These are phyloP conservation scores for Chrysochloris asiatica DNA, from an alignment of 2,113 vertebrate species.

Conservation along the genomic window DNA sequence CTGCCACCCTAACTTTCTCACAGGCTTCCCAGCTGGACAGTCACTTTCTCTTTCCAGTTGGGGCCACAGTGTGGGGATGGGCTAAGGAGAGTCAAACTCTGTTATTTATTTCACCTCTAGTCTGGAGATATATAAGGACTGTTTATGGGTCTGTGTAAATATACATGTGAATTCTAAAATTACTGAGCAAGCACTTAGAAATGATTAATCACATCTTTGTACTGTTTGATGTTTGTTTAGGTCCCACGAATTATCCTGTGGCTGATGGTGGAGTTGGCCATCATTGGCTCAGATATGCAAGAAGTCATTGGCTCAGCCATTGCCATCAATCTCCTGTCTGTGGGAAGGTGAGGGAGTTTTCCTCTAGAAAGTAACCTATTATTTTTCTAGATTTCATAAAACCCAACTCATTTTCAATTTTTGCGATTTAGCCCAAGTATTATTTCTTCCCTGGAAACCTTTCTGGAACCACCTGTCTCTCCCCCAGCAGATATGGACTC, in stretches of 20 bases:
- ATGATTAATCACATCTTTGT: constrained; percentile 14
- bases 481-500: not conserved
- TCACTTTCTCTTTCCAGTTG: not conserved
- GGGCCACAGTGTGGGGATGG: not conserved
- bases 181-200: constrained; percentile 12
- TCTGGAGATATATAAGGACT: not conserved
- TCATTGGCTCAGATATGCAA: constrained; percentile 99
- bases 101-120: not conserved
- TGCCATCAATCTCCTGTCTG: constrained; percentile 94
- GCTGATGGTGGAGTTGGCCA: constrained; percentile 97
- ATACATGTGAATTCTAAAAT: not conserved
- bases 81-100: not conserved
- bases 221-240: constrained; percentile 82
- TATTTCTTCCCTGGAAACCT: not conserved
- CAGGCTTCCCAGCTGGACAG: not conserved
- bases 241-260: constrained; percentile 93
- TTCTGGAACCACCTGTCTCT: not conserved
- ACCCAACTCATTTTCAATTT: not conserved
- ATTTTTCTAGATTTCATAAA: constrained; percentile 53
- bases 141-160: not conserved
- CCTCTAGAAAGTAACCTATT: not conserved
- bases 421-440: constrained; percentile 25
- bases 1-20: not conserved
- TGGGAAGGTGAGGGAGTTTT: constrained; percentile 87
- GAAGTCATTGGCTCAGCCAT: constrained; percentile 99